Evolutionary conservation across 92 coral and sea anemone species (phyloP).

Genomic region (Umimayanthus kanabou): DNA sequence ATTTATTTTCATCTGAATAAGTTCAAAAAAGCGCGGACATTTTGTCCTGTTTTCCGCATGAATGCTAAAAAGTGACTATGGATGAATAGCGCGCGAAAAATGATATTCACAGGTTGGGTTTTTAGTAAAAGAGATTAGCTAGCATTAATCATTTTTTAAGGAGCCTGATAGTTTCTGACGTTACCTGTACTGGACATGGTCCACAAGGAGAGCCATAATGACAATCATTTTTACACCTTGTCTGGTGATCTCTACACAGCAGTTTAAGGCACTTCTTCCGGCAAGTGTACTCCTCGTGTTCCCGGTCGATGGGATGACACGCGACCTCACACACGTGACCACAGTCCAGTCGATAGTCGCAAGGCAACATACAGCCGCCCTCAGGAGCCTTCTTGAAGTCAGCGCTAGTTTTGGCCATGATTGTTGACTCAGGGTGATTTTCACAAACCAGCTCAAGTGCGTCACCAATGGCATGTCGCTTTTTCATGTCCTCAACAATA

Average conservation of each 20-base stretch:
- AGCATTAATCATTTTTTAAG: no score
- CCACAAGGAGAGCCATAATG: slow-evolving; percentile 67
- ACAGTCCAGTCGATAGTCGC: not conserved
- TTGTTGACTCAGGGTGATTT: slow-evolving; percentile 67
- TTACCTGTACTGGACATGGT: slow-evolving; percentile 56
- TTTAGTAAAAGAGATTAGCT: no score
- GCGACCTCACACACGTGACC: slow-evolving; percentile 31
- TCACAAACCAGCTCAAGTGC: slow-evolving; percentile 64
- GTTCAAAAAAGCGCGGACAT: no score
- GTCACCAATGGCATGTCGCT: slow-evolving; percentile 39
- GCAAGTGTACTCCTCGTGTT: slow-evolving; percentile 71
- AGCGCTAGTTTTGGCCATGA: slow-evolving; percentile 52
- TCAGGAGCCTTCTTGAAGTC: slow-evolving; percentile 83
- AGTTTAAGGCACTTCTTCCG: slow-evolving; percentile 58
- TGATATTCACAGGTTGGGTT: no score
- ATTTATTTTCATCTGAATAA: no score
- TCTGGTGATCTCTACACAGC: slow-evolving; percentile 64
- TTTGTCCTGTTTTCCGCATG: no score
- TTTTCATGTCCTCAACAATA: slow-evolving; percentile 29
- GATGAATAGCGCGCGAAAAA: no score
- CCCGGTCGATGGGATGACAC: slow-evolving; percentile 84
- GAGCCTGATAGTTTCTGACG: not conserved
- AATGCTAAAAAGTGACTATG: no score
- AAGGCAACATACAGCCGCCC: slow-evolving; percentile 86
- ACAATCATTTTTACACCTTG: slow-evolving; percentile 60